Evolutionary conservation across 2,113 vertebrate species (phyloP), one percentile per base, ranked within the genome.

Genomic region (Archocentrus centrarchus): DNA sequence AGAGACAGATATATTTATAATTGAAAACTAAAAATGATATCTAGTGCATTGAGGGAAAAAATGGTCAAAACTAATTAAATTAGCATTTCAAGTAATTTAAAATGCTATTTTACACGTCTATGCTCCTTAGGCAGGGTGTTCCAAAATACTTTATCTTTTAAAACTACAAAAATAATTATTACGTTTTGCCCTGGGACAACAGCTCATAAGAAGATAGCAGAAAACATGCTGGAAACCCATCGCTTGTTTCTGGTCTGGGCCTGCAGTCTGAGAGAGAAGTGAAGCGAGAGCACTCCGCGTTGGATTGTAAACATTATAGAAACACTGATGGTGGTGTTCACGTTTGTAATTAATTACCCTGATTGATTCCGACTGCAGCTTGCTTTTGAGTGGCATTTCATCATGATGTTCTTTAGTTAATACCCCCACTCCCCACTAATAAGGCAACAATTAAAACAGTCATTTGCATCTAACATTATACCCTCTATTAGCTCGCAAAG

Each of bases 381-480:
- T 88, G 78, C 80, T 87, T 88, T 90, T 94, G 94, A 94, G 89
- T 93, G 93, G 89, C 92, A 86, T 93, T 94, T 95, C 94, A 95
- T 95, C 94, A 94, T 89, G 82, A 89, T 93, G 87, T 93, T 90
- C 84, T 92, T 94, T 90, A 93, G 86, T 93, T 93, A 95, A 93
- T 84, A 85, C 80, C 77, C 80, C 83, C 91, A 68, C 92, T 88
- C 89, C 85, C 86, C 59, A 32, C 80, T 92, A 93, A 92, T 91
- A 90, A 88, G 84, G 84, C 85, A 90, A 93, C 93, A 94, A 95
- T 95, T 95, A 95, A 95, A 94, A 92, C 92, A 91, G 89, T 90
- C 91, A 93, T 94, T 93, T 94, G 92, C 93, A 93, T 94, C 78
- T 87, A 87, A 91, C 93, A 89, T 92, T 90, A 92, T 91, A 91